Evolutionary conservation across 2,797 vertebrate species (phyloP).

Genomic region (Trachurus trachurus): DNA sequence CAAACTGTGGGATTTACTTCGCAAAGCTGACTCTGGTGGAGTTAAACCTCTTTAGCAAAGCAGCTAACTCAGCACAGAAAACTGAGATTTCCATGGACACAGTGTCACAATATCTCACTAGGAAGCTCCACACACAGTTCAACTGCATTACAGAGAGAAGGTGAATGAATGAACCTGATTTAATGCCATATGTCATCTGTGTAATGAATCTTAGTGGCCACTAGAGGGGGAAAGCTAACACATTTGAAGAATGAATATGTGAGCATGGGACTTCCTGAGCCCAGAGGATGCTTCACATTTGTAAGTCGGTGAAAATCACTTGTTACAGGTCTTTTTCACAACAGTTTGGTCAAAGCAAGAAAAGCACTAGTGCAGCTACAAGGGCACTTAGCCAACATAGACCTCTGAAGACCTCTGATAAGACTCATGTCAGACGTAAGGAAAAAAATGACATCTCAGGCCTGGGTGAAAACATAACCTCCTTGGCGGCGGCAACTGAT

Average conservation of each 20-base stretch:
- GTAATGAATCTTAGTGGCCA: slow-evolving; percentile 29
- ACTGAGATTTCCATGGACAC: slow-evolving; percentile 35
- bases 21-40: slow-evolving; percentile 46
- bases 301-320: not conserved
- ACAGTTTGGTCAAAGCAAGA: not conserved
- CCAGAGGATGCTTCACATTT: not conserved
- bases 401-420: no score
- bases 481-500: not conserved
- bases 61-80: slow-evolving; percentile 42
- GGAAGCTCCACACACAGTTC: slow-evolving; percentile 25
- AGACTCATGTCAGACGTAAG: no score
- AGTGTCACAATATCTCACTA: slow-evolving; percentile 7
- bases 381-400: not conserved
- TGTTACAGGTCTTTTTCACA: not conserved
- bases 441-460: no score
- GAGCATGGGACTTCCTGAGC: no score
- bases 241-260: not conserved
- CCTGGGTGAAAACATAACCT: no score
- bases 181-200: not conserved
- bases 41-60: slow-evolving; percentile 59
- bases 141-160: slow-evolving; percentile 19
- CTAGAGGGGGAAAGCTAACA: slow-evolving; percentile 34
- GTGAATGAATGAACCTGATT: slow-evolving; percentile 14
- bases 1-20: slow-evolving; percentile 54
- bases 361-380: not conserved